Conservation (phyloP, 2,113 vertebrate genomes). For the Apteryx owenii region DNA sequence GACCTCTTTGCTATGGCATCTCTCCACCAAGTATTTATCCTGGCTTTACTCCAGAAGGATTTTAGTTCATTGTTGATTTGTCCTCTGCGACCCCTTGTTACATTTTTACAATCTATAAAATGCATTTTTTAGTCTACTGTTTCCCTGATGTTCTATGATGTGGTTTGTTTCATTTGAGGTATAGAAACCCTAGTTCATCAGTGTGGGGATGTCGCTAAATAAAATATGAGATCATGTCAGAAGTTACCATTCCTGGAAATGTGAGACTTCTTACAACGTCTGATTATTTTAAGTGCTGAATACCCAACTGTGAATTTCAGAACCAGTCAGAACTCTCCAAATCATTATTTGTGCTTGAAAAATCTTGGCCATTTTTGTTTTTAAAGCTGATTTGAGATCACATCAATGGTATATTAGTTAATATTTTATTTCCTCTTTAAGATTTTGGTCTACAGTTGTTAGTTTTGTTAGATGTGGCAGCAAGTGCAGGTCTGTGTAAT, state of each 20-base stretch:
- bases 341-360: not conserved
- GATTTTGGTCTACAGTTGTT: not conserved
- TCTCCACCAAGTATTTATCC: not conserved
- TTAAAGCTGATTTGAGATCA: not conserved
- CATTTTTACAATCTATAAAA: not conserved
- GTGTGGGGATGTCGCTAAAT: not conserved
- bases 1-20: not conserved
- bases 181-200: not conserved
- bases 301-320: not conserved
- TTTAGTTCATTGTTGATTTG: not conserved
- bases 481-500: not conserved
- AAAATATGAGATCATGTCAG: constrained; percentile 37
- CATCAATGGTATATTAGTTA: not conserved
- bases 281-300: not conserved
- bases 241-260: constrained; percentile 33
- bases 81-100: not conserved
- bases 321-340: not conserved
- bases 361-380: not conserved
- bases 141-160: not conserved
- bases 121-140: not conserved
- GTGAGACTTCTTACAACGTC: not conserved
- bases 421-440: constrained; percentile 12
- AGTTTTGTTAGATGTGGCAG: not conserved
- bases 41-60: not conserved
- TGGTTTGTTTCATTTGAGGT: not conserved